Evolutionary conservation across 2,888 invertebrate genomes (phyloP).

Genomic region (Drosophila ochracea): DNA sequence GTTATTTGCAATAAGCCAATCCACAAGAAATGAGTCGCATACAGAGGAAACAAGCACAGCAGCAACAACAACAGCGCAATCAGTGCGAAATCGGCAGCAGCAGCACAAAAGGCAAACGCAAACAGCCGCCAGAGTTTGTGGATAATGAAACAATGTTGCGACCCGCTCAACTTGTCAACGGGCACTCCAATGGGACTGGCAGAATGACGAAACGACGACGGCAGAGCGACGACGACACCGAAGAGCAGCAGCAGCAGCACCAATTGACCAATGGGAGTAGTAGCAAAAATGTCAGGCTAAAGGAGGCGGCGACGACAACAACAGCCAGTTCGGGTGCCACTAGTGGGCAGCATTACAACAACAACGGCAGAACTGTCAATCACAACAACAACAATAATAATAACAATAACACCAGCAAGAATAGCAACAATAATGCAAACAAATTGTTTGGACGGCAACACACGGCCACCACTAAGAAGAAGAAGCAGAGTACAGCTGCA

Average conservation of each 20-base stretch:
- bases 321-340: constrained; percentile 20
- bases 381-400: constrained; percentile 54
- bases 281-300: constrained; percentile 49
- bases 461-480: constrained; percentile 25
- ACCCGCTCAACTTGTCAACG: constrained; percentile 49
- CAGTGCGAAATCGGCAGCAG: constrained; percentile 42
- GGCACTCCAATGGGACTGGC: constrained; percentile 53
- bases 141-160: constrained; percentile 28
- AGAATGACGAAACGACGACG: constrained; percentile 35
- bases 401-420: constrained; percentile 54
- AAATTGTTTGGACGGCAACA: constrained; percentile 40
- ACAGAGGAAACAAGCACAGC: constrained; percentile 45
- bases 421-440: constrained; percentile 56
- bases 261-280: constrained; percentile 49
- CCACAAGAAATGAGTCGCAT: constrained; percentile 56
- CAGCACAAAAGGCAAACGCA: constrained; percentile 42
- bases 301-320: constrained; percentile 34
- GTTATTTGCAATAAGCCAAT: constrained; percentile 40
- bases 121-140: constrained; percentile 19
- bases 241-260: constrained; percentile 21
- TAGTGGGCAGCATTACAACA: constrained; percentile 51
- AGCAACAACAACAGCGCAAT: constrained; percentile 32
- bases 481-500: constrained; percentile 2
- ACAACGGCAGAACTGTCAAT: constrained; percentile 42
- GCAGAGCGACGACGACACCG: constrained; percentile 23